phyloP scores from a whole-genome alignment of 2,113 vertebrate species.

The Neomonachus schauinslandi region DNA sequence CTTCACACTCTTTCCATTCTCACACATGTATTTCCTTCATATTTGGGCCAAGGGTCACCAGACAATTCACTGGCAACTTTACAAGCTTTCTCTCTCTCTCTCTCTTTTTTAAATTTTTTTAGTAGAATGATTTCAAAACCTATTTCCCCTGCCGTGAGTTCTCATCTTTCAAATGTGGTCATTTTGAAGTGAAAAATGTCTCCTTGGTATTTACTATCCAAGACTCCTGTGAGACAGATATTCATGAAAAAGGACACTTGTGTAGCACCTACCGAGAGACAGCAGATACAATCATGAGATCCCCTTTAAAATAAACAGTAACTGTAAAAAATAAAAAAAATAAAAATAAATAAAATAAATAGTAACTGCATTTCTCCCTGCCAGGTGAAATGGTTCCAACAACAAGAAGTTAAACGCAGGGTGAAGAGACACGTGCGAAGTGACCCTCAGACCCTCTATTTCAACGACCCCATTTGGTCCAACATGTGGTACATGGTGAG shows the following conservation, averaged over 20 bases:
- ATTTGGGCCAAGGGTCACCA: neutral
- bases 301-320: neutral
- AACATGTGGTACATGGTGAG: conserved; percentile 98
- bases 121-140: neutral
- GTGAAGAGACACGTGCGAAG: conserved; percentile 89
- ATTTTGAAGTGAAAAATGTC: neutral
- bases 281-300: neutral
- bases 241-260: neutral
- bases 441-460: conserved; percentile 85
- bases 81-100: neutral
- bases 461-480: conserved; percentile 96
- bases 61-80: neutral
- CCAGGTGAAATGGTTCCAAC: conserved; percentile 94
- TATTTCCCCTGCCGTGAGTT: neutral
- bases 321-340: too few species aligned
- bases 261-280: neutral
- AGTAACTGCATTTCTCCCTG: neutral
- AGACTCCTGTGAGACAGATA: neutral
- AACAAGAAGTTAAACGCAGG: conserved; percentile 92
- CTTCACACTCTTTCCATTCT: neutral
- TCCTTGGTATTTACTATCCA: neutral
- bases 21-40: neutral
- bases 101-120: neutral
- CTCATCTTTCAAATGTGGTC: neutral
- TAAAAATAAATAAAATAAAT: neutral